Base-by-base conservation (phyloP, 2,797 vertebrate genomes). In the Poeciliopsis infans region DNA sequence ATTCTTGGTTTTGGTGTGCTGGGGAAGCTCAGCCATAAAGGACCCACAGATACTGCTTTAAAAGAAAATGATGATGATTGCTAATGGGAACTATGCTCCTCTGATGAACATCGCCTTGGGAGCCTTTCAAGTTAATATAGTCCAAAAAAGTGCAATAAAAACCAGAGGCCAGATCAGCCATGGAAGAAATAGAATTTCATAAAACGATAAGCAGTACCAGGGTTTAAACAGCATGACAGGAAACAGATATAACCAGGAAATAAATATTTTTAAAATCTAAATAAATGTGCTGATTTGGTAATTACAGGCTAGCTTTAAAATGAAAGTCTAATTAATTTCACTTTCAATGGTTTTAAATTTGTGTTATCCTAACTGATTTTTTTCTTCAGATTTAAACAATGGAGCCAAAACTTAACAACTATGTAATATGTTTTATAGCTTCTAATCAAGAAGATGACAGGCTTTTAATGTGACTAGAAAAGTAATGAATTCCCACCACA, bases 51-150 rank as follows among this genome's bases (percentile, higher is more conserved):
- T 86, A 85, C 83, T 85, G 79, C 84, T 89, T 86, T 66, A 87
- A 86, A 89, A 91, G 87, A 91, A 93, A 93, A 91, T 85, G 87
- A 94, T 94, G 88, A 94, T 91, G 91, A 81, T 41, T 33, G 85
- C 86, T 94, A 94, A 93, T 94, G 92, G 90, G 90, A 91, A 87
- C 81, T 91, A 92, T 88, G 91, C 84, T 88, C 74, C 76, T 82
- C 82, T 90, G 88, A 93, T 92, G 93, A 86, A 91, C 47, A 43
- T 68, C n/a, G n/a, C 87, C 90, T 55, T 57, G 88, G 89, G 93
- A 94, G 89, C 83, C 81, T 87, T 94, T 90, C 68, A 79, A 86
- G 85, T 79, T 93, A 90, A 93, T 92, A 78, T 79, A 78, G 84
- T 90, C 87, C 89, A 75, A 70, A 83, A 45, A 89, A 86, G 79